These are phyloP conservation scores for Ornithoptera alexandrae DNA, from an alignment of 2,888 invertebrate genomes.

Conservation along the genomic window DNA sequence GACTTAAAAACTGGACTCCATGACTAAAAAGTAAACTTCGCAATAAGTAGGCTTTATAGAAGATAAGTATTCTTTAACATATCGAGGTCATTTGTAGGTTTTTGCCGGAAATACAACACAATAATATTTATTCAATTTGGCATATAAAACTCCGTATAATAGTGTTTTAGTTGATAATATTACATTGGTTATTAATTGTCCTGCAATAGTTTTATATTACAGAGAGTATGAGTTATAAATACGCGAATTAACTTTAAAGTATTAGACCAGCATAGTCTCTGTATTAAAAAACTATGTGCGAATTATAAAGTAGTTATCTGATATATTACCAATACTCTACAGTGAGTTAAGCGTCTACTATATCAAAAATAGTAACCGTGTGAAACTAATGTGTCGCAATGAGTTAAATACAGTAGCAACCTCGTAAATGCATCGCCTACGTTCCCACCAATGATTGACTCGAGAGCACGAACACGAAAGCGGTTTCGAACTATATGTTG, in stretches of 20 bases:
- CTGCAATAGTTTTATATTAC: slow-evolving; percentile 38
- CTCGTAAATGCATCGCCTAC: slow-evolving; percentile 28
- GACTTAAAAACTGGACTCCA: slow-evolving; percentile 57
- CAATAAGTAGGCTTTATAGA: slow-evolving; percentile 15
- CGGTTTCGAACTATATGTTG: slow-evolving; percentile 16
- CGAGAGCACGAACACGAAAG: slow-evolving; percentile 9
- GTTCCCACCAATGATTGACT: slow-evolving; percentile 20
- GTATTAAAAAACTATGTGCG: slow-evolving; percentile 21
- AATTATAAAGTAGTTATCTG: neutral
- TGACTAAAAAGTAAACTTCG: slow-evolving; percentile 47
- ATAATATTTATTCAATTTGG: neutral
- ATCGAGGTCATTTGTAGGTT: neutral
- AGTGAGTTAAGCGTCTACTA: neutral
- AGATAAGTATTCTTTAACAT: neutral
- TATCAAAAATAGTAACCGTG: slow-evolving; percentile 15
- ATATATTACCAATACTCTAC: neutral
- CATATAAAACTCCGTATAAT: neutral
- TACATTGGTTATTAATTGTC: slow-evolving; percentile 10
- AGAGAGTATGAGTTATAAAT: slow-evolving; percentile 36
- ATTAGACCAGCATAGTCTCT: slow-evolving; percentile 12
- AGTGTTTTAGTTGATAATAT: neutral
- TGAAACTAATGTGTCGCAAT: slow-evolving; percentile 18
- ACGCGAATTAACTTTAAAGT: neutral
- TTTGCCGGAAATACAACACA: neutral
- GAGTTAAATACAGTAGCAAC: slow-evolving; percentile 24